phyloP scores from a whole-genome alignment of 2,113 vertebrate species.

The Sapajus apella region DNA sequence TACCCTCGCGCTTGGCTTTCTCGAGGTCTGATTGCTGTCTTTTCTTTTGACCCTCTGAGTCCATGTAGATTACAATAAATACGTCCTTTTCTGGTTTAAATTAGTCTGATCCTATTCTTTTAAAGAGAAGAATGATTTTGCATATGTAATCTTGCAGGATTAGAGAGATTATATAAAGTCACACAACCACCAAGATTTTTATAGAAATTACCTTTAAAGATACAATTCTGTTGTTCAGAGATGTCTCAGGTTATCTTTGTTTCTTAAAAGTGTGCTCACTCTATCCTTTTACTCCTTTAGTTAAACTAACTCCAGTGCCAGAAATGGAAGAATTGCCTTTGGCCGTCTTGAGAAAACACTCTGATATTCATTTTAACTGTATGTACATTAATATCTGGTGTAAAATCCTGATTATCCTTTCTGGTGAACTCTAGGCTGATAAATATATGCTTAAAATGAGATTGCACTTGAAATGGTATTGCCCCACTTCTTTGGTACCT shows the following conservation, averaged over 20 bases:
- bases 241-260: neutral
- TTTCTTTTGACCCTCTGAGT: neutral
- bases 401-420: neutral
- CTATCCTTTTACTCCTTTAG: constrained; percentile 11
- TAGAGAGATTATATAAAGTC: neutral
- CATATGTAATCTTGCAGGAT: neutral
- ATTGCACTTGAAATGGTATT: neutral
- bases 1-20: neutral
- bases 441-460: neutral
- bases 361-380: neutral
- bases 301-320: neutral
- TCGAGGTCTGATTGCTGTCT: neutral
- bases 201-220: neutral
- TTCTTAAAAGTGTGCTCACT: neutral
- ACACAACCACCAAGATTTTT: neutral
- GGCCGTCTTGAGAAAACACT: neutral
- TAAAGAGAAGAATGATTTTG: neutral
- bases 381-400: neutral
- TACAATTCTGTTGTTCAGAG: neutral
- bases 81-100: neutral
- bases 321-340: neutral
- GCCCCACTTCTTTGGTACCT: neutral
- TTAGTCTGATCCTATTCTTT: neutral
- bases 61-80: neutral
- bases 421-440: neutral